A percentile compares a stretch with the other conserved stretches of the same genome.
phyloP scores from a whole-genome alignment of 2,888 invertebrate species.

The Lapara coniferarum region DNA sequence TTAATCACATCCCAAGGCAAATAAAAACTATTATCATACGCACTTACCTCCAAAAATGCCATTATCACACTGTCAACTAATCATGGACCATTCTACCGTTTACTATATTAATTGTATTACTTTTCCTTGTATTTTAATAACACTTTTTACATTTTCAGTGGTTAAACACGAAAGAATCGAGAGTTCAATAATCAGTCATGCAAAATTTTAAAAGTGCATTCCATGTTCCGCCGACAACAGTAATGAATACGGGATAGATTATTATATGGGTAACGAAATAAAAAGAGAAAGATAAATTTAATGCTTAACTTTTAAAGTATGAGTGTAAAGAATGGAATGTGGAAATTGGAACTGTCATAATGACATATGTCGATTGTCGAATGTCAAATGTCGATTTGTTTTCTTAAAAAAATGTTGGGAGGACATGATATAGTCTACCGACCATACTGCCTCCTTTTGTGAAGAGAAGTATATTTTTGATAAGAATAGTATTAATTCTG shows the following conservation, averaged over 20 bases:
- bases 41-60: slow-evolving; percentile 76
- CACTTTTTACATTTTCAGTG: slow-evolving; percentile 15
- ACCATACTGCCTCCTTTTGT: too few species aligned
- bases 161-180: background rate
- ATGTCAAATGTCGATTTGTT: too few species aligned
- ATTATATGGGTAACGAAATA: background rate
- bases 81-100: slow-evolving; percentile 37
- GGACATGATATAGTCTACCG: too few species aligned
- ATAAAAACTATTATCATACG: background rate
- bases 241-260: background rate
- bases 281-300: background rate
- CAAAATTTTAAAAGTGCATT: background rate
- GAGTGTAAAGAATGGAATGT: background rate
- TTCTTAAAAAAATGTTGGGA: too few species aligned
- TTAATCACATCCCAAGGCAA: slow-evolving; percentile 3
- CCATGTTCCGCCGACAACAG: background rate
- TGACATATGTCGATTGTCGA: background rate
- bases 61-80: slow-evolving; percentile 46
- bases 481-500: too few species aligned
- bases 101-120: slow-evolving; percentile 9
- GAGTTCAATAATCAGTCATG: background rate
- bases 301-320: background rate
- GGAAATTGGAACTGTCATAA: background rate
- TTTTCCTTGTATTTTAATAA: slow-evolving; percentile 31
- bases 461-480: too few species aligned